Evolutionary conservation across 2,113 vertebrate genomes (phyloP).

Genomic region (Chiloscyllium plagiosum): DNA sequence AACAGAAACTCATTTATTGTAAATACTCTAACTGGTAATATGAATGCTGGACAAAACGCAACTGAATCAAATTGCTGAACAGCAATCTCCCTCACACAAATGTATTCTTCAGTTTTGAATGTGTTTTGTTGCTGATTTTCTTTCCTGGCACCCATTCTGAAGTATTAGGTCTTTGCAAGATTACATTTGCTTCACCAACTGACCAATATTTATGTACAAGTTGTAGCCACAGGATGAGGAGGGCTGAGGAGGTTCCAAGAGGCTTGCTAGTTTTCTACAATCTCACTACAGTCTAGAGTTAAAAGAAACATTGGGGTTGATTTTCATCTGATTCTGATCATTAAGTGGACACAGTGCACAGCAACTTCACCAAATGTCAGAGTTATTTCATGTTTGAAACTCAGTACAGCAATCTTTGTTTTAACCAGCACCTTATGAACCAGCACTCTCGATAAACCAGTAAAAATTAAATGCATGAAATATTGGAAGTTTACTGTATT

Average conservation of each 20-base stretch:
- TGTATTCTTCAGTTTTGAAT: neutral
- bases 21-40: neutral
- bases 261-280: neutral
- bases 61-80: neutral
- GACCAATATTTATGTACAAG: neutral
- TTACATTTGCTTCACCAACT: neutral
- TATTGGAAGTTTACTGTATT: too few relatives aligned
- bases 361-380: neutral
- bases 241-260: neutral
- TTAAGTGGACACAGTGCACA: neutral
- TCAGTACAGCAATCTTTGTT: neutral
- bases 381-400: neutral
- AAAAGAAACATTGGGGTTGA: neutral
- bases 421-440: too few relatives aligned
- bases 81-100: neutral
- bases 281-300: neutral
- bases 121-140: neutral
- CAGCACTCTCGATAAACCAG: too few relatives aligned
- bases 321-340: neutral
- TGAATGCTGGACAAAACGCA: neutral
- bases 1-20: neutral
- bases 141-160: neutral
- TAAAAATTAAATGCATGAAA: too few relatives aligned
- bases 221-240: neutral
- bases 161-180: neutral